Percentiles rank a stretch among this genome's conserved stretches.
phyloP scores from a whole-genome alignment of 2,888 invertebrate species.

The Pilophorus perplexus region DNA sequence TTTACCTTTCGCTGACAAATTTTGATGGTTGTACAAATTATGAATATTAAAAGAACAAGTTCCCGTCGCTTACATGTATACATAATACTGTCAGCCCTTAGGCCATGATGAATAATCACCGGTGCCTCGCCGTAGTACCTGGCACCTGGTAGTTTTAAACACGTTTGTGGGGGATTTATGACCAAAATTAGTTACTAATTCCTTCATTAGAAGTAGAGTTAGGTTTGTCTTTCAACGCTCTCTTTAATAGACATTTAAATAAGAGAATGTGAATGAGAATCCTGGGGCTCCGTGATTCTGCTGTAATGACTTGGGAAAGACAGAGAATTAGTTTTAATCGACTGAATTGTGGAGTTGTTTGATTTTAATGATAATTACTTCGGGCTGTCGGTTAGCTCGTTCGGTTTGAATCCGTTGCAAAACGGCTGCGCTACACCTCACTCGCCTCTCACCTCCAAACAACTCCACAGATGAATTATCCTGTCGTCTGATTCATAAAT shows the following conservation, averaged over 20 bases:
- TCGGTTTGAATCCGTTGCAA: background rate
- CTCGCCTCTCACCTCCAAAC: slow-evolving; percentile 4
- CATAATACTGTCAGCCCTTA: slow-evolving; percentile 16
- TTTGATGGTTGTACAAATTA: slow-evolving; percentile 28
- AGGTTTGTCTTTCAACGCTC: background rate
- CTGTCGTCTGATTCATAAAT: slow-evolving; percentile 18
- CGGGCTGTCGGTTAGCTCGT: slow-evolving; percentile 8
- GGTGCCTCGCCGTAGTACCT: background rate
- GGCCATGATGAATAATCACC: slow-evolving; percentile 16
- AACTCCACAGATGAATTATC: slow-evolving; percentile 1
- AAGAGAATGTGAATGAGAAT: background rate
- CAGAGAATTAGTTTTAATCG: background rate
- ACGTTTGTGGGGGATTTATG: background rate
- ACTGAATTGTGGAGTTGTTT: background rate
- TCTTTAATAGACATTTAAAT: slow-evolving; percentile 8
- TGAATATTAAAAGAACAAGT: slow-evolving; percentile 28
- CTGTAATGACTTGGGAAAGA: background rate
- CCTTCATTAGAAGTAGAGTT: background rate
- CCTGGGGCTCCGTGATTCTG: background rate
- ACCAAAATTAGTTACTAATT: background rate
- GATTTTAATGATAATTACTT: slow-evolving; percentile 15
- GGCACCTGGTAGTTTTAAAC: background rate
- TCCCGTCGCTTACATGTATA: background rate
- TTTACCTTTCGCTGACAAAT: slow-evolving; percentile 21
- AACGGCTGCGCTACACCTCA: background rate